Evolutionary conservation across 2,888 invertebrate species (phyloP).

Genomic region (Galeruca laticollis): DNA sequence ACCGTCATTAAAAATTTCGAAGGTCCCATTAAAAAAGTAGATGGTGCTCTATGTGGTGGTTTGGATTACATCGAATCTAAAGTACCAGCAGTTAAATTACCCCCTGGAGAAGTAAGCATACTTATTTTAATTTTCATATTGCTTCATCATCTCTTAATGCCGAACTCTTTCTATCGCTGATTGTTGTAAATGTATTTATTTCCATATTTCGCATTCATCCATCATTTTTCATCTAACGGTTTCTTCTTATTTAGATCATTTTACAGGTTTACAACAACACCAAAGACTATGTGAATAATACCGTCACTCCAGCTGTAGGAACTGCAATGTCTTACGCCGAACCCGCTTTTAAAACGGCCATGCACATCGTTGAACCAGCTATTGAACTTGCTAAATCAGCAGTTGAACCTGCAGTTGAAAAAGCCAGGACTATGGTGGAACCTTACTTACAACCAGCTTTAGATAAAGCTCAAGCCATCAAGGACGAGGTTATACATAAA

Average conservation of each 20-base stretch:
- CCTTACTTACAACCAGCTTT: conserved; percentile 56
- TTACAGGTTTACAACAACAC: conserved; percentile 66
- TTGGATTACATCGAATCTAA: conserved; percentile 70
- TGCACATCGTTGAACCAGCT: conserved; percentile 55
- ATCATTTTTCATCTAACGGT: conserved; percentile 26
- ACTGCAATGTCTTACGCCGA: conserved; percentile 54
- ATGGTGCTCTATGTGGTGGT: conserved; percentile 70
- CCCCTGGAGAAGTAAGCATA: conserved; percentile 68
- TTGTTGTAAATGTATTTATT: neutral
- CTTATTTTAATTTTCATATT: conserved; percentile 20
- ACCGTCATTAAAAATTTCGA: conserved; percentile 70
- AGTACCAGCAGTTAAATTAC: conserved; percentile 71
- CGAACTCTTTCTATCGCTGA: neutral
- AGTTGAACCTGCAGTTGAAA: conserved; percentile 56
- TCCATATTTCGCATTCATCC: conserved; percentile 21
- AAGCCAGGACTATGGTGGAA: conserved; percentile 53
- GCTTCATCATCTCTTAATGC: conserved; percentile 24
- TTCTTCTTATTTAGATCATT: conserved; percentile 58
- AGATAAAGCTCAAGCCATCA: conserved; percentile 55
- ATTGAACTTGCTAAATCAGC: conserved; percentile 52
- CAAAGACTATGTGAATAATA: conserved; percentile 62
- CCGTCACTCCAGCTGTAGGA: conserved; percentile 55
- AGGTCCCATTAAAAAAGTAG: conserved; percentile 69
- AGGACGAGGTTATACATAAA: conserved; percentile 59
- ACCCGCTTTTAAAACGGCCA: conserved; percentile 59